phyloP scores from a whole-genome alignment of 2,888 invertebrate genomes.

The Tipula vernalis region DNA sequence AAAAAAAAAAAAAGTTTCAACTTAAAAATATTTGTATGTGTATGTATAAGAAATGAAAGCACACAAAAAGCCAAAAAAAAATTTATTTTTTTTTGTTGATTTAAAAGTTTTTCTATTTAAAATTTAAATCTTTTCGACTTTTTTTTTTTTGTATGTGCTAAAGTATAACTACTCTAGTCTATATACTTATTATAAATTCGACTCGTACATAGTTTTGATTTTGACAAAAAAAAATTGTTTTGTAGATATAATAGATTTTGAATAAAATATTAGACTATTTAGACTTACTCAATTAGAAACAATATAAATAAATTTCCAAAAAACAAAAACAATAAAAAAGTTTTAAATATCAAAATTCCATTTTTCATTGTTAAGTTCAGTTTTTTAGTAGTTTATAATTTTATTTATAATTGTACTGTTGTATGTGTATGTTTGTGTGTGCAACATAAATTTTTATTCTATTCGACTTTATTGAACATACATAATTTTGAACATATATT shows the following conservation, averaged over 20 bases:
- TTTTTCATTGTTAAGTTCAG: neutral
- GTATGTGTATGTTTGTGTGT: neutral
- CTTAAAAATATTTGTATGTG: neutral
- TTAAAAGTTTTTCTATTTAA: neutral
- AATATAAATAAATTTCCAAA: neutral
- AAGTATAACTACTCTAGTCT: neutral
- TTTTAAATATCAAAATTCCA: neutral
- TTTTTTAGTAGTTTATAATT: neutral
- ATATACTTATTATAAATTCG: neutral
- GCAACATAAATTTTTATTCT: neutral
- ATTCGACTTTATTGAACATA: neutral
- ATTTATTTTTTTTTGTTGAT: neutral
- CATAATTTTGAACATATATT: neutral
- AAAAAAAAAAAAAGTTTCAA: neutral
- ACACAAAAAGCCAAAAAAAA: neutral
- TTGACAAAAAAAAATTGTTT: neutral
- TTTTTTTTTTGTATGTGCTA: neutral
- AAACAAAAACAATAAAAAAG: neutral
- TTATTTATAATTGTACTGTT: neutral
- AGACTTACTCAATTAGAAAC: slow-evolving; percentile 4
- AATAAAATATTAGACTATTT: neutral
- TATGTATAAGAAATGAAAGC: neutral
- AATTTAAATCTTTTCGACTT: neutral
- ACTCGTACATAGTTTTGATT: neutral
- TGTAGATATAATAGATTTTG: neutral